phyloP scores from a whole-genome alignment of 37 sponge, comb jelly and placozoan genomes.

The Beroe ovata region DNA sequence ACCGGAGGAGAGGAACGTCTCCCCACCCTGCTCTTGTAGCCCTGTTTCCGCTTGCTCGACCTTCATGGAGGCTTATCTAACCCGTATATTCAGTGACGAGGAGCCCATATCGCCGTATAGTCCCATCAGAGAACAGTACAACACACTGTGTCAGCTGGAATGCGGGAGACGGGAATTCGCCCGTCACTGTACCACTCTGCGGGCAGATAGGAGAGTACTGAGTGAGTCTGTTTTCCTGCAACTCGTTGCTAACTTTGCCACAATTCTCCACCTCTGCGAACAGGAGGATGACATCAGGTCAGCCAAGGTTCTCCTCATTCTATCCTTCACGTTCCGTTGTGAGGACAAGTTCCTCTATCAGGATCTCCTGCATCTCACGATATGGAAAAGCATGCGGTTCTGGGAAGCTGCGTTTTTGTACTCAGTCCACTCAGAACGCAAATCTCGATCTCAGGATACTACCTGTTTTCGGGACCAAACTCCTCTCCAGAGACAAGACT shows the following conservation, averaged over 20 bases:
- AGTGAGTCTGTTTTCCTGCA: conserved; percentile 26
- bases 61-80: conserved; percentile 20
- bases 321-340: conserved; percentile 37
- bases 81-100: background rate
- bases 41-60: background rate
- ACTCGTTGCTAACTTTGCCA: conserved; percentile 58
- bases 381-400: conserved; percentile 55
- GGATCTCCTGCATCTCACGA: background rate
- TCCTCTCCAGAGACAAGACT: conserved; percentile 1
- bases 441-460: background rate
- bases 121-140: conserved; percentile 34
- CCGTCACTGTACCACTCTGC: background rate
- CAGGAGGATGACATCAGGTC: conserved; percentile 52
- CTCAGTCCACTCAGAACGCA: conserved; percentile 48
- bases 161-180: conserved; percentile 56
- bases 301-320: conserved; percentile 49
- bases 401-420: conserved; percentile 49
- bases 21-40: background rate
- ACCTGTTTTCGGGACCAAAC: conserved; percentile 32
- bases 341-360: conserved; percentile 51
- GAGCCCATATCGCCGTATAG: conserved; percentile 18
- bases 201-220: background rate
- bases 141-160: conserved; percentile 23
- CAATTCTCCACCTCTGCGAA: conserved; percentile 45
- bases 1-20: background rate